A percentile compares a stretch with the other conserved stretches of the same genome.
These are phyloP conservation scores for Lutraria lutraria DNA, from an alignment of 2,888 invertebrate genomes.

Conservation along the genomic window DNA sequence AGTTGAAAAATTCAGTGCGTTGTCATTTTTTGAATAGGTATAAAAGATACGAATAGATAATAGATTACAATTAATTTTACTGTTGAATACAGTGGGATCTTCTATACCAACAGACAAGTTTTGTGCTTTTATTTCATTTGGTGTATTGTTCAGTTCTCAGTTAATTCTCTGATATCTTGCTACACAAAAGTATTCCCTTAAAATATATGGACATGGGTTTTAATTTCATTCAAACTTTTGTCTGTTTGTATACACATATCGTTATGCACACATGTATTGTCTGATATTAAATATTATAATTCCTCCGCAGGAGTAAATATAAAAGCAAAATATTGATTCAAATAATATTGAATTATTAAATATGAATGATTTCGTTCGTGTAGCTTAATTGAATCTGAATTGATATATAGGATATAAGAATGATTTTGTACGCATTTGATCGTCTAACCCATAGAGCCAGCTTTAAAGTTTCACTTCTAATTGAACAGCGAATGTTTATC, in stretches of 20 bases:
- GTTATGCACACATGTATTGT: not conserved
- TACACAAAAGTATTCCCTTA: too few relatives aligned
- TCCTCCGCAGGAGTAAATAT: slow-evolving; percentile 24
- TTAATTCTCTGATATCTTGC: not conserved
- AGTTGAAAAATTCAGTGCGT: too few relatives aligned
- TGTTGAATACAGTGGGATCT: not conserved
- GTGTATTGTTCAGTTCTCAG: not conserved
- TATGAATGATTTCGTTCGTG: not conserved
- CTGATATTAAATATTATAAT: slow-evolving; percentile 25
- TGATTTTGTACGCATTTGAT: not conserved
- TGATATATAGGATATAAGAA: not conserved
- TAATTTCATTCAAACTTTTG: not conserved
- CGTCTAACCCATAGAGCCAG: too few relatives aligned
- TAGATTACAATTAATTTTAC: not conserved
- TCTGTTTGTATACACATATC: not conserved
- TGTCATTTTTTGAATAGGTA: too few relatives aligned
- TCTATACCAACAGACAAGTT: not conserved
- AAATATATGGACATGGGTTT: not conserved
- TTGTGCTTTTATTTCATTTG: not conserved
- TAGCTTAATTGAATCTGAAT: not conserved
- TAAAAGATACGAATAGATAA: too few relatives aligned
- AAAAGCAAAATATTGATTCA: slow-evolving; percentile 37
- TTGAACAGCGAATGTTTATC: not conserved
- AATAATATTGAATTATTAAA: slow-evolving; percentile 35
- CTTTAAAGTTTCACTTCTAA: not conserved